Conservation (phyloP, 2,888 invertebrate species). For the Acholoe squamosa region DNA sequence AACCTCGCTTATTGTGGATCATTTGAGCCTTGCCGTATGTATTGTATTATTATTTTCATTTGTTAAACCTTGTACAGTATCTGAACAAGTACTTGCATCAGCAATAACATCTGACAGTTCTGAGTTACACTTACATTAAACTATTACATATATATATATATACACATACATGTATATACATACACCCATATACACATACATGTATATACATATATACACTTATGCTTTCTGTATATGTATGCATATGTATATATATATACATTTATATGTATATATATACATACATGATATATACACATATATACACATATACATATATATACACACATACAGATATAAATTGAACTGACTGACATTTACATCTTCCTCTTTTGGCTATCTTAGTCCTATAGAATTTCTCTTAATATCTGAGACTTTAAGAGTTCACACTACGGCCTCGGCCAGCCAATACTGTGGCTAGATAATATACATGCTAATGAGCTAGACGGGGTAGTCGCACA, state of each 20-base stretch:
- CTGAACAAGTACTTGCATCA: slow-evolving; percentile 56
- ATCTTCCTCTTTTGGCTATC: slow-evolving; percentile 28
- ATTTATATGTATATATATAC: not conserved
- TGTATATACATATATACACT: slow-evolving; percentile 40
- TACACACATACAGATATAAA: not conserved
- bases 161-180: slow-evolving; percentile 11
- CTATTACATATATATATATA: not conserved
- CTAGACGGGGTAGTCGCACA: slow-evolving; percentile 15
- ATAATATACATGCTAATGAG: slow-evolving; percentile 2
- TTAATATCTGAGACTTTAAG: not conserved
- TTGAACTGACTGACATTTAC: slow-evolving; percentile 48
- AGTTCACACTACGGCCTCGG: not conserved
- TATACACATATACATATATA: slow-evolving; percentile 4
- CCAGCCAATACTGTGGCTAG: slow-evolving; percentile 10
- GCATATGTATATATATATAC: not conserved
- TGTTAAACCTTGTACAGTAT: slow-evolving; percentile 48
- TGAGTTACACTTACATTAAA: slow-evolving; percentile 34
- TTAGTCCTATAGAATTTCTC: not conserved
- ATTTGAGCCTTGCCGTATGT: slow-evolving; percentile 30
- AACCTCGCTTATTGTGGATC: slow-evolving; percentile 32
- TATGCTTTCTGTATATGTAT: slow-evolving; percentile 50
- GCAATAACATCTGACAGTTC: slow-evolving; percentile 42
- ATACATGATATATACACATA: not conserved
- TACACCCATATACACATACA: too few relatives aligned
- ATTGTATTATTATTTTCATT: not conserved